Base-by-base conservation (phyloP, 2,888 invertebrate species). In the Pachymerium ferrugineum region DNA sequence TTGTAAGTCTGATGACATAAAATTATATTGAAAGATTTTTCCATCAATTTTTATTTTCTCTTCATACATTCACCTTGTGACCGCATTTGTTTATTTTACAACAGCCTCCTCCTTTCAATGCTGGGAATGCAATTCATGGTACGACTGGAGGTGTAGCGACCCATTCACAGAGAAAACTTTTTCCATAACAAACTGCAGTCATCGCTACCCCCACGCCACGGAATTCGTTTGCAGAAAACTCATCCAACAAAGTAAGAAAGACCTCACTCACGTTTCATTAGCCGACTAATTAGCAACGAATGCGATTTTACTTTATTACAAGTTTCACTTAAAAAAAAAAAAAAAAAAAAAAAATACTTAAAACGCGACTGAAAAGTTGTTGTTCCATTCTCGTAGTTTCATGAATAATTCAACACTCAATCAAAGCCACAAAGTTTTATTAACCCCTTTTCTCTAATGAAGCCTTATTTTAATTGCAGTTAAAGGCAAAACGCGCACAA, bases 401-500 rank as follows among this genome's bases (percentile, higher is more conserved):
- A 42, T 42, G 42, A 42, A 42, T 42, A 42, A 42, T 42, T 42
- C 42, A 42, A 5, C 42, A 8, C 14, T 33, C 33, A 33, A 33
- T 33, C 33, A 33, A 33, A 33, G 33, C 33, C n/a, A 33, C 6
- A 33, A 12, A 33, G 33, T 33, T 33, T 33, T 33, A 33, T 33
- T 33, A 33, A 33, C 33, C 33, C 33, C 12, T 33, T 33, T 33
- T 33, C 33, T 33, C 33, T 33, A 33, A 33, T 33, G 33, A 33
- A 12, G 33, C n/a, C 33, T 42, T 42, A 42, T 42, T 42, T 12
- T 42, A 42, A 42, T 84, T 85, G 73, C 83, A 92, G 93, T 92
- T 14, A 87, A 91, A 80, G 93, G 94, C 5, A 89, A 91, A 80
- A 94, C 94, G 94, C 86, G 92, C 74, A 93, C 92, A 82, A 90